A percentile compares a stretch with the other conserved stretches of the same genome.
Evolutionary conservation across 2,113 vertebrate genomes (phyloP).

Genomic region (Buteo buteo): DNA sequence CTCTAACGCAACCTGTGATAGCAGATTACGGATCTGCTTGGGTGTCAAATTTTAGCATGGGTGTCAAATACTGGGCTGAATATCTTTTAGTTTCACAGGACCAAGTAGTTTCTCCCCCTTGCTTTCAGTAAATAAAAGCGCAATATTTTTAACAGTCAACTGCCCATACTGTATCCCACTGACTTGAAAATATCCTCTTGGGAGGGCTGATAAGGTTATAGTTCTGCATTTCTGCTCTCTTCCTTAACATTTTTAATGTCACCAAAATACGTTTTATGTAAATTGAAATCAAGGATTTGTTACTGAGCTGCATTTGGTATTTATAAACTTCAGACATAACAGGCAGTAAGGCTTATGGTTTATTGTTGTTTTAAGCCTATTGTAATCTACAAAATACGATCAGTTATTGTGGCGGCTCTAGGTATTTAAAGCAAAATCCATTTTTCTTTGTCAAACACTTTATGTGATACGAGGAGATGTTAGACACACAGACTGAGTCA

Average conservation of each 20-base stretch:
- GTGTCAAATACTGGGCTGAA: neutral
- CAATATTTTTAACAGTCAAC: neutral
- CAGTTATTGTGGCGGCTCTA: neutral
- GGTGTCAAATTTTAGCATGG: neutral
- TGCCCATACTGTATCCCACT: neutral
- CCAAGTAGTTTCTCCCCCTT: neutral
- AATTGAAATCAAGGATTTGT: neutral
- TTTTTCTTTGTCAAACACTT: conserved; percentile 70
- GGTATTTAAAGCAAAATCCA: conserved; percentile 45
- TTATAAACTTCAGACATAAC: neutral
- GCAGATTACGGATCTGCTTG: neutral
- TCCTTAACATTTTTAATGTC: neutral
- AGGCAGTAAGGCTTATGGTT: neutral
- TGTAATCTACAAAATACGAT: conserved; percentile 19
- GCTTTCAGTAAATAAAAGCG: neutral
- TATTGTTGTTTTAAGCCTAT: neutral
- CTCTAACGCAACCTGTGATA: neutral
- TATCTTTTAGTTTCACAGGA: neutral
- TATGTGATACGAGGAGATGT: neutral
- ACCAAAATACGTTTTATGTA: neutral
- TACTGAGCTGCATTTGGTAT: neutral
- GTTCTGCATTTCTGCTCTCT: neutral
- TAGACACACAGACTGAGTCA: neutral
- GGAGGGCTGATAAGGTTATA: neutral
- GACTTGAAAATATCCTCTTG: neutral